phyloP scores from a whole-genome alignment of 30 jellyfish, hydroid and myxozoan species.

The Turritopsis rubra region DNA sequence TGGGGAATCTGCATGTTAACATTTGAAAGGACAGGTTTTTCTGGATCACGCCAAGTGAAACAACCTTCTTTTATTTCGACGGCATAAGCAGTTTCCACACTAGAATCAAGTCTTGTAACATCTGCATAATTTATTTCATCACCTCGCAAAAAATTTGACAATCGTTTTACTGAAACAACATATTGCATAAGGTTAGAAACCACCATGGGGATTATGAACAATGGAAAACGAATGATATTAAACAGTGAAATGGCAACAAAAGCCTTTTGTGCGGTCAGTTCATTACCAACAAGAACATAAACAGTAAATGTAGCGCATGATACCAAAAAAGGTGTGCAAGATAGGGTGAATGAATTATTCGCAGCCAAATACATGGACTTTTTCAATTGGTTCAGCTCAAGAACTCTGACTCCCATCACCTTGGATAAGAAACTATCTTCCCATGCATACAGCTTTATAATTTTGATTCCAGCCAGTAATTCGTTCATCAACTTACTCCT shows the following conservation, averaged over 20 bases:
- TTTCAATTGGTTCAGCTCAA: slow-evolving; percentile 53
- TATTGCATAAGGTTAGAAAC: slow-evolving; percentile 58
- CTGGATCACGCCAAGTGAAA: slow-evolving; percentile 28
- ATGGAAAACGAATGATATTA: slow-evolving; percentile 82
- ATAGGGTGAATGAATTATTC: slow-evolving; percentile 43
- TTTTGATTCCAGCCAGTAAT: slow-evolving; percentile 81
- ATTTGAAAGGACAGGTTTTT: slow-evolving; percentile 12
- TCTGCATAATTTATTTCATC: slow-evolving; percentile 62
- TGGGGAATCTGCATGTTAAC: slow-evolving; percentile 40
- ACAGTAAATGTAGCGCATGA: slow-evolving; percentile 82
- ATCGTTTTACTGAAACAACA: slow-evolving; percentile 67
- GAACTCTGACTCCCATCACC: slow-evolving; percentile 42
- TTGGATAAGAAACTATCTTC: slow-evolving; percentile 81
- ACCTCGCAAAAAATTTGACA: slow-evolving; percentile 63
- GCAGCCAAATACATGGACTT: slow-evolving; percentile 50
- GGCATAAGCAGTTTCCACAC: slow-evolving; percentile 36
- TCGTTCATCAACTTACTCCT: slow-evolving; percentile 83
- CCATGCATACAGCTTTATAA: slow-evolving; percentile 95
- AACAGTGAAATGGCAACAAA: slow-evolving; percentile 86
- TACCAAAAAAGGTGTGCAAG: slow-evolving; percentile 86
- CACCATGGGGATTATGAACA: slow-evolving; percentile 72
- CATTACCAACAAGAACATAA: slow-evolving; percentile 69
- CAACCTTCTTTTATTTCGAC: slow-evolving; percentile 12
- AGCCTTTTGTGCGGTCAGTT: slow-evolving; percentile 84
- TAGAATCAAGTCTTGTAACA: slow-evolving; percentile 28